These are phyloP conservation scores for Tretioscincus oriximinensis DNA, from an alignment of 2,113 vertebrate genomes.

Conservation along the genomic window DNA sequence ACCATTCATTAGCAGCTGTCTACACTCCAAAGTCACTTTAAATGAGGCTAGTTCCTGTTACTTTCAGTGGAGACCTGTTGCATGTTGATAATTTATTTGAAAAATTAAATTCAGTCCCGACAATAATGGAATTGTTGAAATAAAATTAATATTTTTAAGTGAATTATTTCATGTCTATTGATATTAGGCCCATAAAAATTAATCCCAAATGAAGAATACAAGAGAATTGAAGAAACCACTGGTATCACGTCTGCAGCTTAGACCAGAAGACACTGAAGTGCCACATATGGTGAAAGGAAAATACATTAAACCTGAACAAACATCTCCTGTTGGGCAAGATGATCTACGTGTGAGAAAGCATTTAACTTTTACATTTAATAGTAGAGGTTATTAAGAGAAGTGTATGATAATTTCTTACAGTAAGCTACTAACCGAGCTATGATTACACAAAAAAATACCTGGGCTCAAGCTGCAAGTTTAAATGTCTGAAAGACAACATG, in stretches of 20 bases:
- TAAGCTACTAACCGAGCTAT: no score
- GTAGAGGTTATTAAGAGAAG: no score
- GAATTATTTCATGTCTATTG: not conserved
- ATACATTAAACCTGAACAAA: not conserved
- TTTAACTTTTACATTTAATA: conserved; percentile 10
- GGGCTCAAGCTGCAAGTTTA: no score
- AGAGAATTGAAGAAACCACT: conserved; percentile 26
- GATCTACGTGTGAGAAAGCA: conserved; percentile 36
- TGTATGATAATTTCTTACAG: no score
- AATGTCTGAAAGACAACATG: no score
- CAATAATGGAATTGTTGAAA: not conserved
- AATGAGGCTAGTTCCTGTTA: no score
- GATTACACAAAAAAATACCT: no score
- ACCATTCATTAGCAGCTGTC: no score
- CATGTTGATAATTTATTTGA: not conserved
- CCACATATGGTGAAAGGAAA: conserved; percentile 35
- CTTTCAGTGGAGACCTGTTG: no score
- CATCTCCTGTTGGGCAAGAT: conserved; percentile 7
- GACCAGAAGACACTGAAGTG: conserved; percentile 42
- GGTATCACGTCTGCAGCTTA: conserved; percentile 28
- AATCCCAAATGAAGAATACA: not conserved
- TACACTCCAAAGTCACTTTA: no score
- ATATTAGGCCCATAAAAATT: conserved; percentile 16
- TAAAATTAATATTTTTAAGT: not conserved
- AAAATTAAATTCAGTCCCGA: not conserved